Conservation (phyloP, 2,888 invertebrate species). For the Dermolepida albohirtum region DNA sequence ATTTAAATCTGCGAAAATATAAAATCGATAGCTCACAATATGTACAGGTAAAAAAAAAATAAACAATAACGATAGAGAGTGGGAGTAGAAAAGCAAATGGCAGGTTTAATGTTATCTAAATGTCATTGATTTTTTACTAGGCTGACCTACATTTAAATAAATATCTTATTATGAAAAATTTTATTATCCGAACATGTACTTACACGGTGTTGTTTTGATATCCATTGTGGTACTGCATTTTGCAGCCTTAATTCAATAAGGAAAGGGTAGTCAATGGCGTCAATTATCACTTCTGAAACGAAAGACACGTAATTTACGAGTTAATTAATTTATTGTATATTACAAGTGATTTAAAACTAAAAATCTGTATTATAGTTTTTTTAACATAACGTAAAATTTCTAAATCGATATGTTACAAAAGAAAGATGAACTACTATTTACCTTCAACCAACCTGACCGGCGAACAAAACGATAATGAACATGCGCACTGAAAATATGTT, state of each 20-base stretch:
- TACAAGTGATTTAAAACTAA: no score
- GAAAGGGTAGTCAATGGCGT: conserved; percentile 53
- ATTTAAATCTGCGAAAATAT: conserved; percentile 67
- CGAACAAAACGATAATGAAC: conserved; percentile 74
- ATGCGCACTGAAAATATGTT: conserved; percentile 41
- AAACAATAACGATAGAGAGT: conserved; percentile 36
- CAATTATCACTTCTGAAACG: conserved; percentile 52
- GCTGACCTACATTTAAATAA: conserved; percentile 40
- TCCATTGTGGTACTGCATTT: conserved; percentile 67
- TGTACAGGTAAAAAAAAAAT: conserved; percentile 14
- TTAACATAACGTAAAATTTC: conserved; percentile 1
- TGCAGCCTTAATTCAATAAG: conserved; percentile 57
- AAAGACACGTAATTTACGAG: conserved; percentile 46
- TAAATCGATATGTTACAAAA: not conserved
- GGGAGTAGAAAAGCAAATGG: conserved; percentile 51
- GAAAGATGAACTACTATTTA: conserved; percentile 43
- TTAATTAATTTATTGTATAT: conserved; percentile 31
- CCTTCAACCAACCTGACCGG: conserved; percentile 68
- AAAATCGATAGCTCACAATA: conserved; percentile 29
- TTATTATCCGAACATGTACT: conserved; percentile 49
- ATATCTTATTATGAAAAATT: conserved; percentile 26
- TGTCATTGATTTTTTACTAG: conserved; percentile 44
- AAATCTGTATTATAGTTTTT: no score
- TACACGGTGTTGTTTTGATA: conserved; percentile 64
- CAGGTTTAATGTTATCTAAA: conserved; percentile 44